Conservation (phyloP, 2,888 invertebrate genomes). For the Blastobasis adustella region DNA sequence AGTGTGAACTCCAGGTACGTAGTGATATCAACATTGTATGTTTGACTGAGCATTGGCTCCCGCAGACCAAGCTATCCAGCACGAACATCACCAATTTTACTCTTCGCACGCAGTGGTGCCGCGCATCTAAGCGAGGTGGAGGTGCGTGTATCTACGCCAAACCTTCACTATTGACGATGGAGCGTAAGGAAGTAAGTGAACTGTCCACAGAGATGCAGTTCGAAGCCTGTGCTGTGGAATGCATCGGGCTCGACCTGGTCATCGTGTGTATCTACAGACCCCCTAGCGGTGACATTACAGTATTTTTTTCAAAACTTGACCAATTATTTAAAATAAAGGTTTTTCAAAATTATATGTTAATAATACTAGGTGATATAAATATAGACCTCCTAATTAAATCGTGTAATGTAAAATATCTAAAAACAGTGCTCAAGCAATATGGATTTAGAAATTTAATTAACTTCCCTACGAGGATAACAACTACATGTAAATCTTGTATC, state of each 20-base stretch:
- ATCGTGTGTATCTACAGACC: slow-evolving; percentile 2
- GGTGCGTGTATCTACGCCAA: slow-evolving; percentile 3
- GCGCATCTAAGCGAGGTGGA: neutral
- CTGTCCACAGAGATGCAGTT: neutral
- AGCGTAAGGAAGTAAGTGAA: neutral
- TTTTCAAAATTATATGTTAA: neutral
- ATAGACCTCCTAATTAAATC: neutral
- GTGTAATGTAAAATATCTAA: neutral
- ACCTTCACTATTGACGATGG: neutral
- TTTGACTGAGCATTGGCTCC: slow-evolving; percentile 1
- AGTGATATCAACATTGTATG: neutral
- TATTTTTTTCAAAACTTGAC: neutral
- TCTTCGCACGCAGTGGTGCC: neutral
- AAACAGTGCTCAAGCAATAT: neutral
- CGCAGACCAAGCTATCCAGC: neutral
- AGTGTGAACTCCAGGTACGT: slow-evolving; percentile 2
- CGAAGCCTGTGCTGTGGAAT: slow-evolving; percentile 2
- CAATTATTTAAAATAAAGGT: neutral
- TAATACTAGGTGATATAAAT: neutral
- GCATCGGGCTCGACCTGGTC: neutral
- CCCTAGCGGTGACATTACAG: neutral
- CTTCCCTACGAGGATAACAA: slow-evolving; percentile 1
- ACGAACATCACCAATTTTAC: neutral
- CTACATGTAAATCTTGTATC: neutral
- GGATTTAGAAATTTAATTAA: neutral